phyloP scores from a whole-genome alignment of 2,888 invertebrate species.

The Rhyacophila evoluta region DNA sequence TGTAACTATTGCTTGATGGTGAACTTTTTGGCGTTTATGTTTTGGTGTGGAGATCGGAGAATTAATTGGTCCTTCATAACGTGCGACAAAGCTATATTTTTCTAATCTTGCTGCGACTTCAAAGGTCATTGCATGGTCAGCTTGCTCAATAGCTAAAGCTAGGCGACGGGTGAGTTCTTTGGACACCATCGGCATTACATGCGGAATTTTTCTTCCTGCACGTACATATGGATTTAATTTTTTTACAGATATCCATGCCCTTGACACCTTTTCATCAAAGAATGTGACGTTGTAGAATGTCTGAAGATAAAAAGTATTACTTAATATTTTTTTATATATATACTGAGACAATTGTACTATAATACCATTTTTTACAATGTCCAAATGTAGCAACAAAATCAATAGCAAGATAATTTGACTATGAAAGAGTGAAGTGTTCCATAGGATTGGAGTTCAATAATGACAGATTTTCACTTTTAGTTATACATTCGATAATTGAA shows the following conservation, averaged over 20 bases:
- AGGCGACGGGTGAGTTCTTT: slow-evolving; percentile 61
- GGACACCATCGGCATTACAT: slow-evolving; percentile 27
- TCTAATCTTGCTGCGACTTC: slow-evolving; percentile 60
- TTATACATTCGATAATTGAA: no score
- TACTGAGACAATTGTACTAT: no score
- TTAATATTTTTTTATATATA: no score
- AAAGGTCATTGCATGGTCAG: slow-evolving; percentile 63
- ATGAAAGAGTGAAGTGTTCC: no score
- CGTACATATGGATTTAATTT: slow-evolving; percentile 61
- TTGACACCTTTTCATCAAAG: slow-evolving; percentile 64
- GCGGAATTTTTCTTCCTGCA: not conserved
- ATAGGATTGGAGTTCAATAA: no score
- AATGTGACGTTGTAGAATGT: slow-evolving; percentile 70
- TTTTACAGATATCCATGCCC: slow-evolving; percentile 65
- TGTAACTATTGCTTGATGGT: no score
- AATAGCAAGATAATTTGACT: not conserved
- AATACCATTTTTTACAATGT: no score
- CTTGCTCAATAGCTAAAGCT: slow-evolving; percentile 61
- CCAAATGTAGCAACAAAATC: not conserved
- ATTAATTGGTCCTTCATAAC: slow-evolving; percentile 63
- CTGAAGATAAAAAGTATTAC: slow-evolving; percentile 59
- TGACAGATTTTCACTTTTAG: no score
- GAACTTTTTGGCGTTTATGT: no score
- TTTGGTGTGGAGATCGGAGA: no score
- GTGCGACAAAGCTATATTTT: slow-evolving; percentile 66